Conservation (phyloP, 1,140 invertebrate genomes). For the Papilio polyxenes region DNA sequence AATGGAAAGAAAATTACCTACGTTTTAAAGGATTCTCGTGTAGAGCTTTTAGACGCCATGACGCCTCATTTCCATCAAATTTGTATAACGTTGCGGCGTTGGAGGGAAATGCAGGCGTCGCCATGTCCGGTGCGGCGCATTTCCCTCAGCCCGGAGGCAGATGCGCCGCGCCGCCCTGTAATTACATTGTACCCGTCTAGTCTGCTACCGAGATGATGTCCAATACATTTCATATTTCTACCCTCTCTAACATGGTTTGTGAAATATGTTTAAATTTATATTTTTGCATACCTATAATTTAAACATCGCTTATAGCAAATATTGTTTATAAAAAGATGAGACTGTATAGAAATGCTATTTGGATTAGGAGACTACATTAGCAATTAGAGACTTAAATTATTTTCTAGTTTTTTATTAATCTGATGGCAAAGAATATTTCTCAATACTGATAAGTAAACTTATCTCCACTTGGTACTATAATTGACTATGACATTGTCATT, state of each 20-base stretch:
- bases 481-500: neutral
- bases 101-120: constrained; percentile 35
- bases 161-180: constrained; percentile 36
- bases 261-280: neutral
- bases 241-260: neutral
- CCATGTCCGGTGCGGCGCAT: constrained; percentile 29
- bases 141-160: constrained; percentile 33
- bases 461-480: neutral
- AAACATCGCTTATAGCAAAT: neutral
- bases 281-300: neutral
- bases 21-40: neutral
- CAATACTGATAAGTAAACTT: neutral
- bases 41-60: constrained; percentile 8
- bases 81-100: neutral
- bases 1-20: neutral
- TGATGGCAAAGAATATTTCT: neutral
- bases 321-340: neutral
- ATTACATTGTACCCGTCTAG: constrained; percentile 37
- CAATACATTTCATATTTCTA: constrained; percentile 27
- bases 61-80: constrained; percentile 24
- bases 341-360: too few species aligned
- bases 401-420: neutral
- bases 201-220: constrained; percentile 27
- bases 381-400: too few species aligned
- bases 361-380: too few species aligned